Evolutionary conservation across 2,888 invertebrate species (phyloP), one percentile per base, ranked within the genome.

Genomic region (Hyposoter didymator): DNA sequence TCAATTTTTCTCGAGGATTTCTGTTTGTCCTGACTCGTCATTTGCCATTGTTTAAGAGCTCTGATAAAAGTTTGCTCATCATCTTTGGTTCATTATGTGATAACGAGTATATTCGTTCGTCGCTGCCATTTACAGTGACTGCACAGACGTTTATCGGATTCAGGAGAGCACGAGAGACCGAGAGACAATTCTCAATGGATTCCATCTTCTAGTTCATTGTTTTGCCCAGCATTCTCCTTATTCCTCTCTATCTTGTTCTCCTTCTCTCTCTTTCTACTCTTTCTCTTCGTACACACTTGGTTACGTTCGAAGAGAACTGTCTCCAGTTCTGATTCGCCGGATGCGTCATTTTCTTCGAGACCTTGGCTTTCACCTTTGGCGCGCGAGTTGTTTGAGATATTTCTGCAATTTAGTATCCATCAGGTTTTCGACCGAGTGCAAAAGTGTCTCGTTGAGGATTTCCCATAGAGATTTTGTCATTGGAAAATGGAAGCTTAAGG

Each of bases 71-170:
- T 59, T 59, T 59, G 28, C 66, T 66, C 66, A 35, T 66, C 66
- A 59, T 66, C 47, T 69, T 69, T 17, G 47, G 47, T 45, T 69
- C 69, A 32, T 69, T 69, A 66, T 39, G 69, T 47, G 62, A 74
- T 74, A 74, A 74, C 74, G 45, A 12, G 59, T 28, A 17, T 14
- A 35, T 22, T 12, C 59, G 28, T 10, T 43, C 43, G 43, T 43
- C 47, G 22, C 47, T 69, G 28, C 28, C 45, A 62, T 59, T 59
- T 62, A 74, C 59, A 59, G 45, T 59, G 43, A 59, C 5, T 59
- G 59, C 74, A 59, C 43, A 59, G 55, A 55, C 55, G 39, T 72
- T 72, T 52, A 74, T 74, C 74, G 74, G 43, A 74, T 62, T 74
- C 45, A 43, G 14, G 8, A 74, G 59, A 74, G 59, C 22, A 6